Base-by-base conservation (phyloP, 1,140 invertebrate genomes). In the Gryllus bimaculatus region DNA sequence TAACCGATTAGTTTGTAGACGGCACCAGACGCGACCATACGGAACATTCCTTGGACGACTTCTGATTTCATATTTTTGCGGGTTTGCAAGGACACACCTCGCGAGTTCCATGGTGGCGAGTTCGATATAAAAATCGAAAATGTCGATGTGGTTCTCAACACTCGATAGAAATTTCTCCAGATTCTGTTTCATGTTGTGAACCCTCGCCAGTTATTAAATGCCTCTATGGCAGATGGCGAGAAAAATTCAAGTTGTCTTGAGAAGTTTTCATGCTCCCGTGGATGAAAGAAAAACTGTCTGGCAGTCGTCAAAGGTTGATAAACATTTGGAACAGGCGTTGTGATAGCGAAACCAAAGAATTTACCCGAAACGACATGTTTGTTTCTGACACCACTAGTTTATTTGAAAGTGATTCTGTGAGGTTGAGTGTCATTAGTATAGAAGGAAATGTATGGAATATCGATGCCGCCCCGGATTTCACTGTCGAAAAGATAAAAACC, bases 251-350 rank as follows among this genome's bases (percentile, higher is more conserved):
- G 75, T 48, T 12, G 18, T 13, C 8, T 26, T 76, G 75, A 47
- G 39, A 73, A 48, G 15, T 78, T 82, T 85, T 85, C 82, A 87
- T 87, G 85, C 84, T 87, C 81, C 84, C 85, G 85, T 87, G 85
- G 84, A 84, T 85, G 82, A 82, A 84, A 84, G 84, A 84, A 74
- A 84, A 86, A 81, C 83, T 87, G 77, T 81, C 82, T 80, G 85
- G 86, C 81, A 82, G 82, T 78, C 86, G 85, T 84, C 83, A 86
- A 82, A 86, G 78, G 82, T 81, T 86, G 85, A 82, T 86, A 83
- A 81, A 83, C 79, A 82, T 85, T 83, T 83, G 84, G 83, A 81
- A 81, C 82, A 76, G 76, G 81, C 74, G 84, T 84, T 76, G 48
- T 4, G 74, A 77, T 18, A 79, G 73, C 66, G 74, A 48, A 8